Evolutionary conservation across 2,797 vertebrate genomes (phyloP), one percentile per base, ranked within the genome.

Genomic region (Phaenicophaeus curvirostris): DNA sequence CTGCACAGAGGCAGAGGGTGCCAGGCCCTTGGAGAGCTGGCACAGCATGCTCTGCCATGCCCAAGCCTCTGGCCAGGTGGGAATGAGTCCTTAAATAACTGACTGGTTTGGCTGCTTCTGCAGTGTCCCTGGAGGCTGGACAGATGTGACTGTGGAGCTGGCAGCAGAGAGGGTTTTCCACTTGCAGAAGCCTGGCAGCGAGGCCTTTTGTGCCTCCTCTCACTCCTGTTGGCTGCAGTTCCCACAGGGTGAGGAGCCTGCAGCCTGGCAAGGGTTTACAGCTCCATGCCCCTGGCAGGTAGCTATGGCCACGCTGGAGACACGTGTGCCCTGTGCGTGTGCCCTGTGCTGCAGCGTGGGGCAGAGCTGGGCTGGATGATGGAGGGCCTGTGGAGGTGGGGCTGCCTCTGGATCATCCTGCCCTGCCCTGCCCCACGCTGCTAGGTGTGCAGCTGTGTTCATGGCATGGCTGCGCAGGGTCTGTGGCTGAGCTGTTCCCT

Each of bases 241-340:
- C 53, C n/a, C 4, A 48, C 16, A 3, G 37, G 15, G 11, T 1
- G 0, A n/a, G 55, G 8, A 23, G 5, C 1, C 27, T 2, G 31
- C 44, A 4, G 28, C 15, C 16, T 13, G 41, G 37, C 1, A 1
- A 20, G 41, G 24, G 21, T 24, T n/a, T 13, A 3, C 4, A 4
- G 53, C 41, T n/a, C 28, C 1, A 1, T 28, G 30, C 31, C 75
- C 13, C 17, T 13, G 55, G 13, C 51, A 27, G 23, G 20, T 44
- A 13, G 13, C 8, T 19, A 5, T 5, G 39, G 25, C 39, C 30
- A 0, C 0, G 27, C 37, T 30, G 50, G 9, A 7, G 39, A 3
- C 37, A 5, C 0, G 8, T 0, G 5, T 16, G 23, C 1, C 3
- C 6, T 27, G 5, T 14, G 23, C 27, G n/a, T n/a, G n/a, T 16